A percentile compares a stretch with the other conserved stretches of the same genome.
phyloP scores from a whole-genome alignment of 2,797 vertebrate species.

The Eurystomus glaucurus region DNA sequence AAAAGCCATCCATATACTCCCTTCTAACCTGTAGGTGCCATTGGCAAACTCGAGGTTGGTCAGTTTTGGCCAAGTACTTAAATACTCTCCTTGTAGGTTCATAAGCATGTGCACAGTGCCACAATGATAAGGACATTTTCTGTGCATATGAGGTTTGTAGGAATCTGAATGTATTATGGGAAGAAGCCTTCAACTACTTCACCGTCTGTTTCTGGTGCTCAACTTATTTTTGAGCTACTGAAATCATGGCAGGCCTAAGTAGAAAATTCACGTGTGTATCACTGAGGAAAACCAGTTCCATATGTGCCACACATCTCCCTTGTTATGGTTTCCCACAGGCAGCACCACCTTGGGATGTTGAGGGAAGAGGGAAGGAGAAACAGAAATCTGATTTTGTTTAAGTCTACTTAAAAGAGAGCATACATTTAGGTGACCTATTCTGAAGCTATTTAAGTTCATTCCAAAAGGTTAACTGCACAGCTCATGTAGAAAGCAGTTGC shows the following conservation, averaged over 20 bases:
- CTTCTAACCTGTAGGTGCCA: not conserved
- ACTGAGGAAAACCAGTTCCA: slow-evolving; percentile 38
- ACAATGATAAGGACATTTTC: not conserved
- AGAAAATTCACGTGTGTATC: slow-evolving; percentile 3
- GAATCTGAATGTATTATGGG: not conserved
- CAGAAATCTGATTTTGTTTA: slow-evolving; percentile 74
- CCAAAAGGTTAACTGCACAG: slow-evolving; percentile 2
- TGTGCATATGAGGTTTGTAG: not conserved
- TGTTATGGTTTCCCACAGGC: slow-evolving; percentile 33
- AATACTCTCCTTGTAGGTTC: not conserved
- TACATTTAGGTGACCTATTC: slow-evolving; percentile 40
- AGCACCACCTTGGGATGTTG: not conserved
- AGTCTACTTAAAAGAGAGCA: slow-evolving; percentile 49
- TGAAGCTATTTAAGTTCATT: slow-evolving; percentile 48
- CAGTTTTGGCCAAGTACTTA: not conserved
- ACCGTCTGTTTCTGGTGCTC: not conserved
- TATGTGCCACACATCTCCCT: not conserved
- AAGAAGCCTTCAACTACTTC: not conserved
- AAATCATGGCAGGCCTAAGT: not conserved
- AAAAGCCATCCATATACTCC: not conserved
- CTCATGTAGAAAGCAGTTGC: not conserved
- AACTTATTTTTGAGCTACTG: slow-evolving; percentile 13
- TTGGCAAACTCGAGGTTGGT: not conserved
- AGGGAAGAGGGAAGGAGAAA: slow-evolving; percentile 26
- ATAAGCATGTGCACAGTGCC: not conserved